Evolutionary conservation across 2,797 vertebrate species (phyloP).

Genomic region (Tadarida brasiliensis): DNA sequence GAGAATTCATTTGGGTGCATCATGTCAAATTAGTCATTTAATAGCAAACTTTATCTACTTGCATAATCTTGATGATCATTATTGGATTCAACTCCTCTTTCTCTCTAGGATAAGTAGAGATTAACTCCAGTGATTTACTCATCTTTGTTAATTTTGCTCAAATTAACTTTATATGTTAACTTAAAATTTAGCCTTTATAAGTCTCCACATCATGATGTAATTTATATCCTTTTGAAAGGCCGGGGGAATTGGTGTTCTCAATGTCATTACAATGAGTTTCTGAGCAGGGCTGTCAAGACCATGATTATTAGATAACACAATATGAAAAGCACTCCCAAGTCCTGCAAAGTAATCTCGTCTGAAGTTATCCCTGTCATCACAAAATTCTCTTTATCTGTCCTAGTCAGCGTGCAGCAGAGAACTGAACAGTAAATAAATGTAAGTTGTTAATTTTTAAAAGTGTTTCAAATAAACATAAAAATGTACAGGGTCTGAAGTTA

Average conservation of each 20-base stretch:
- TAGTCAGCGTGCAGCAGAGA: neutral
- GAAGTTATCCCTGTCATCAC: neutral
- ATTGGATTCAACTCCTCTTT: neutral
- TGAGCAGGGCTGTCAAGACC: neutral
- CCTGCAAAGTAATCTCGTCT: neutral
- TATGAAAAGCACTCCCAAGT: neutral
- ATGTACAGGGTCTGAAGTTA: neutral
- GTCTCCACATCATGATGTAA: neutral
- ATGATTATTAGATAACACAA: conserved; percentile 7
- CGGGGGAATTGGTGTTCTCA: neutral
- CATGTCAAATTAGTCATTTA: neutral
- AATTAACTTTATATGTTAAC: neutral
- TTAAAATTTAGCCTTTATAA: neutral
- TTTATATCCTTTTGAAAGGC: neutral
- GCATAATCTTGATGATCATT: neutral
- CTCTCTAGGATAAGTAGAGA: neutral
- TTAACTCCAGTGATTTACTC: neutral
- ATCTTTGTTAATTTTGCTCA: conserved; percentile 27
- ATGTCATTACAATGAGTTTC: neutral
- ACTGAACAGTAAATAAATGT: neutral
- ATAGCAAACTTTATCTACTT: neutral
- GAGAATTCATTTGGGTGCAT: neutral
- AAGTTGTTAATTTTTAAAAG: neutral
- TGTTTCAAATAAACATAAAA: conserved; percentile 40
- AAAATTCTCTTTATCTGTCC: neutral